Evolutionary conservation across 2,113 vertebrate species (phyloP).

Genomic region (Isurus oxyrinchus): DNA sequence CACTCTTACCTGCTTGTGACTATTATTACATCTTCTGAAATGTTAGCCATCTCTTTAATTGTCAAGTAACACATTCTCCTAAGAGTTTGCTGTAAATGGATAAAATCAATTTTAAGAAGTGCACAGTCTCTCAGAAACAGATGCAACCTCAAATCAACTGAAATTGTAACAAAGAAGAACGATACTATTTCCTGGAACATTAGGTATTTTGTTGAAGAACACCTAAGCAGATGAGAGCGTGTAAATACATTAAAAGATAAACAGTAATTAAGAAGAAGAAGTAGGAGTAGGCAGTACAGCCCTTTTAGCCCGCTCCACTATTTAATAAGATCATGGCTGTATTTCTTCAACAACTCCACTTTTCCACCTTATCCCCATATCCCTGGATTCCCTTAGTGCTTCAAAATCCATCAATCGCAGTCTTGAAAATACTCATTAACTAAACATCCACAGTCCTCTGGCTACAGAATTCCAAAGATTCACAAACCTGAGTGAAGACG

Average conservation of each 20-base stretch:
- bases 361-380: background rate
- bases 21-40: conserved; percentile 97
- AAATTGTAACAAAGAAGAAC: background rate
- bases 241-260: background rate
- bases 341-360: background rate
- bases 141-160: background rate
- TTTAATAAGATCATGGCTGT: background rate
- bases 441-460: background rate
- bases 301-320: background rate
- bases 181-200: background rate
- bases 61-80: conserved; percentile 96
- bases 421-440: background rate
- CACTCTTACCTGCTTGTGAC: conserved; percentile 91
- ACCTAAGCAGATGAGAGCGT: background rate
- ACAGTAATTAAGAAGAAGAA: background rate
- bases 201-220: background rate
- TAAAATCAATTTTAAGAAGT: background rate
- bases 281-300: background rate
- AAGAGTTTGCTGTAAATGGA: conserved; percentile 76
- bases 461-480: background rate
- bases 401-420: background rate
- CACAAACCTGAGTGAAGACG: background rate
- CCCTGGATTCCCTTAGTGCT: background rate
- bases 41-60: conserved; percentile 98
- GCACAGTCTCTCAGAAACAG: background rate